Base-by-base conservation (phyloP, 1,140 invertebrate genomes). In the Charaxes varanes region DNA sequence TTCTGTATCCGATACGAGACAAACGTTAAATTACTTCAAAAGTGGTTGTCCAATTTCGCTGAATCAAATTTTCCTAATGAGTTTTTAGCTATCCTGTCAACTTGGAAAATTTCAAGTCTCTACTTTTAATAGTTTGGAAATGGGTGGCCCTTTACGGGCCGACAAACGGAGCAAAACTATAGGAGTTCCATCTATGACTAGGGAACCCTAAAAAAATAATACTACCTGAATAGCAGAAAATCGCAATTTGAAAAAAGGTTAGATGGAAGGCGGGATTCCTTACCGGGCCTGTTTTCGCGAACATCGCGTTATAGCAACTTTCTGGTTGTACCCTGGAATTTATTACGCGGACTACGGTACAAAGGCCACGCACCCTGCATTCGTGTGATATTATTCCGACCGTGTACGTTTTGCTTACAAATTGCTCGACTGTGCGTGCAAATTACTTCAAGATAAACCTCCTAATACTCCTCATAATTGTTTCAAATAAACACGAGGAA, bases 341-440 rank as follows among this genome's bases (percentile, higher is more conserved):
- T 68, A 68, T 65, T 51, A 53, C 45, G 45, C 33, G 41, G 53
- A 47, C 58, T 51, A 49, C 50, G 40, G 52, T 63, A 56, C 60
- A 74, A 54, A 50, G 58, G 58, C 42, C 60, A 54, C 49, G 49
- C 37, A 62, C 41, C 52, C 36, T 41, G 31, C 38, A 46, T 30
- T 52, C 44, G 45, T 33, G 42, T 59, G 48, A 67, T 69, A 70
- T 72, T 59, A 67, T 70, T 72, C 54, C 51, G 46, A 35, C 47
- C 53, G 59, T 61, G 54, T 71, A 57, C 53, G 63, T 68, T 72
- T 77, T 73, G 67, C 70, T 61, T 74, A 68, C 65, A 77, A 77
- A 77, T 77, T 74, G 63, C 49, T 59, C 47, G 49, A 41, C 42
- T 58, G 65, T 54, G 61, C 70, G 67, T 70, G 68, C 37, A 37